Evolutionary conservation across 2,113 vertebrate species (phyloP).

Genomic region (Larimichthys polyactis): DNA sequence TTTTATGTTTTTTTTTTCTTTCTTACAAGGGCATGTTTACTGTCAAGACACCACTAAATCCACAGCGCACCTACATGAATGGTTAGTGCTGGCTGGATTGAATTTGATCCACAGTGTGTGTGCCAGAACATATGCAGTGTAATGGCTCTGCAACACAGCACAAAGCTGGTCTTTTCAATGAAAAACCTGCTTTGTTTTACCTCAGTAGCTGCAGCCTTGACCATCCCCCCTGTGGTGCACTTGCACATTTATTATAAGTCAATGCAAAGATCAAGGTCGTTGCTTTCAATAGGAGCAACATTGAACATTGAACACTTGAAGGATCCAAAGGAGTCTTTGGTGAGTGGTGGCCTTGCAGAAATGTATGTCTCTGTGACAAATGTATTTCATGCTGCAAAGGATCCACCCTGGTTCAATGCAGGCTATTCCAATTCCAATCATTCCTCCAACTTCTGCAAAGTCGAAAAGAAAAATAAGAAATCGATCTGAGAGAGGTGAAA

Average conservation of each 20-base stretch:
- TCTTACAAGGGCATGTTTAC: constrained; percentile 15
- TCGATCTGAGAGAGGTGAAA: constrained; percentile 41
- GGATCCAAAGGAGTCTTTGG: constrained; percentile 20
- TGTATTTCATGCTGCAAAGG: constrained; percentile 17
- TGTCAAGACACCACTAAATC: constrained; percentile 8
- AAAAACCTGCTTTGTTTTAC: constrained; percentile 28
- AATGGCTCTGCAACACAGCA: constrained; percentile 1
- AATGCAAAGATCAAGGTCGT: constrained; percentile 53
- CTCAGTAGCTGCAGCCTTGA: constrained; percentile 19
- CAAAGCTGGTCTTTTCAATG: background rate
- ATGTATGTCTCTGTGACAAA: constrained; percentile 50
- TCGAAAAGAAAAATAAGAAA: constrained; percentile 61
- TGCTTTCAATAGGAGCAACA: background rate
- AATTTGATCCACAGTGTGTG: background rate
- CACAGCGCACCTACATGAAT: background rate
- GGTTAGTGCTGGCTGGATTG: constrained; percentile 3
- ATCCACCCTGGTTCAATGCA: constrained; percentile 37
- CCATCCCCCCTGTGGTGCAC: background rate
- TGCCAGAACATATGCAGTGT: background rate
- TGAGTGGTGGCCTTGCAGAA: constrained; percentile 30
- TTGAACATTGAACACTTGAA: constrained; percentile 19
- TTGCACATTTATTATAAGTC: constrained; percentile 29
- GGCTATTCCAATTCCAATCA: constrained; percentile 55
- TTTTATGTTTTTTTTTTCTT: background rate
- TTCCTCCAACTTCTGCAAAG: constrained; percentile 56